Conservation (phyloP, 1,140 invertebrate species). For the Thrips palmi region DNA sequence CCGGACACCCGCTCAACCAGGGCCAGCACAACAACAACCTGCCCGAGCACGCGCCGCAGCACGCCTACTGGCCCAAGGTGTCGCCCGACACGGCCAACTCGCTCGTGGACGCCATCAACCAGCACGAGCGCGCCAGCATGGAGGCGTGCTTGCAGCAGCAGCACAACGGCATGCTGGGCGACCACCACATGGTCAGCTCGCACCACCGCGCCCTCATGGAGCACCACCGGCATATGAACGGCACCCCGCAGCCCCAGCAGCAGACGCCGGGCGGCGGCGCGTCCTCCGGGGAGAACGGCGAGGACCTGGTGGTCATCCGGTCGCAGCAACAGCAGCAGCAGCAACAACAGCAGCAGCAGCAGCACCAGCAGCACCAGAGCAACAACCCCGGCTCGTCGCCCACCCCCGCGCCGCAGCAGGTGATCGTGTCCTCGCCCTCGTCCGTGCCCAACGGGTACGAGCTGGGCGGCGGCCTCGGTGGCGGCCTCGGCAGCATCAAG, state of each 20-base stretch:
- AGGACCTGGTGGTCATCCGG: slow-evolving; percentile 15
- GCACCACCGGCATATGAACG: slow-evolving; percentile 4
- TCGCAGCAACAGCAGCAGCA: slow-evolving; percentile 11
- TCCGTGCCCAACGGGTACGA: slow-evolving; percentile 20
- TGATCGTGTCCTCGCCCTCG: slow-evolving; percentile 9
- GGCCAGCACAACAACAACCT: slow-evolving; percentile 45
- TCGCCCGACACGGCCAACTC: slow-evolving; percentile 27
- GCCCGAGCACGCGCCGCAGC: slow-evolving; percentile 41
- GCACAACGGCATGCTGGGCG: slow-evolving; percentile 6
- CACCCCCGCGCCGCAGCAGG: slow-evolving; percentile 15
- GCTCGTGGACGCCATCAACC: slow-evolving; percentile 23
- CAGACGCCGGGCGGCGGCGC: too few species aligned
- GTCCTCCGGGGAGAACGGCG: slow-evolving; percentile 22
- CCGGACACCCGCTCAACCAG: slow-evolving; percentile 31
- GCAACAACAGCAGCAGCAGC: slow-evolving; percentile 11
- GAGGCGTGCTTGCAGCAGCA: slow-evolving; percentile 23
- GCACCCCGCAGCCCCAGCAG: slow-evolving; percentile 23
- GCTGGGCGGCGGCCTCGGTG: too few species aligned
- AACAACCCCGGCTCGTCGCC: slow-evolving; percentile 20
- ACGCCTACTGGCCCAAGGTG: slow-evolving; percentile 29
- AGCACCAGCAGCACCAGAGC: slow-evolving; percentile 5
- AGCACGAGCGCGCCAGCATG: slow-evolving; percentile 38
- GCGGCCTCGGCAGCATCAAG: slow-evolving; percentile 21
- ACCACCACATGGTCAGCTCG: too few species aligned
- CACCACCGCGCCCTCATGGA: slow-evolving; percentile 9